Conservation (phyloP, 2,797 vertebrate genomes). For the Chelmon rostratus region DNA sequence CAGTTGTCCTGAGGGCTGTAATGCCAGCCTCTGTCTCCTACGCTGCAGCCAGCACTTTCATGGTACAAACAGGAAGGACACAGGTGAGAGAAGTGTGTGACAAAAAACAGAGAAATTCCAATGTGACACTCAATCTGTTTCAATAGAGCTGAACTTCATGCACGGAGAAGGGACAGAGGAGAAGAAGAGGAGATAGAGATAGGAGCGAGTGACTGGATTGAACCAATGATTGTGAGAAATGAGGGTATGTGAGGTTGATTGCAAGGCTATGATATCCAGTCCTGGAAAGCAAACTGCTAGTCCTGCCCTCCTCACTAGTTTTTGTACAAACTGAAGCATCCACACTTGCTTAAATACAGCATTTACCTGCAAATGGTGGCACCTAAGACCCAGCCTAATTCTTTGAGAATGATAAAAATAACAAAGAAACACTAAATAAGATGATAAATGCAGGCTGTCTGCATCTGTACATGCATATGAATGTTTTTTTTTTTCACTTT, state of each 20-base stretch:
- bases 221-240: background rate
- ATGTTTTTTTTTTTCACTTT: no score
- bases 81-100: background rate
- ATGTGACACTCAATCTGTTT: slow-evolving; percentile 53
- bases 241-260: background rate
- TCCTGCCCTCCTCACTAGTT: background rate
- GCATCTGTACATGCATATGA: no score
- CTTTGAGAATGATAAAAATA: slow-evolving; percentile 9
- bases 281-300: background rate
- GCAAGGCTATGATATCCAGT: background rate
- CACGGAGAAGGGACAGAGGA: slow-evolving; percentile 13
- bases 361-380: background rate
- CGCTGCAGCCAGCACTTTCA: slow-evolving; percentile 13
- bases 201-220: background rate
- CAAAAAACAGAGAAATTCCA: slow-evolving; percentile 30
- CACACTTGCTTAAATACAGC: background rate
- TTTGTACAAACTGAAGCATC: background rate
- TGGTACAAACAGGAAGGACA: slow-evolving; percentile 46
- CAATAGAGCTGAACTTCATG: slow-evolving; percentile 35
- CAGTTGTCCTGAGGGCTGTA: slow-evolving; percentile 63
- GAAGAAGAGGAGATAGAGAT: slow-evolving; percentile 12
- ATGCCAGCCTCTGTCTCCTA: slow-evolving; percentile 48
- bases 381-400: background rate
- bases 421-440: background rate
- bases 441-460: background rate